These are phyloP conservation scores for Paramuricea clavata DNA, from an alignment of 92 coral and sea anemone species.

Conservation along the genomic window DNA sequence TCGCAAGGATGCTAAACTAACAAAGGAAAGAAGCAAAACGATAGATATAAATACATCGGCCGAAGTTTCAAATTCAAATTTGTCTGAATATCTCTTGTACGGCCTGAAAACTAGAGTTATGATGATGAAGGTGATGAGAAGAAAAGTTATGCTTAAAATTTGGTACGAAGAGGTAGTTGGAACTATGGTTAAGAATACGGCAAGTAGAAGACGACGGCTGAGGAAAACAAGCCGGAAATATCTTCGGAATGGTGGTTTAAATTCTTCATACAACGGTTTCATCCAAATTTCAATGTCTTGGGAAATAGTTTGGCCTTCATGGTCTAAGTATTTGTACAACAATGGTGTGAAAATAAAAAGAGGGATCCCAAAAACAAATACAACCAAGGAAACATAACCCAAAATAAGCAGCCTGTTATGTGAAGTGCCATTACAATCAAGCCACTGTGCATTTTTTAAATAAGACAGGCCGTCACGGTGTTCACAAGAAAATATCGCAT, in stretches of 20 bases:
- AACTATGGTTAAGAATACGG: neutral
- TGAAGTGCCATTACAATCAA: slow-evolving; percentile 50
- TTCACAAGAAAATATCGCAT: slow-evolving; percentile 63
- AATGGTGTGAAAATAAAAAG: slow-evolving; percentile 66
- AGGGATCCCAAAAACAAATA: slow-evolving; percentile 67
- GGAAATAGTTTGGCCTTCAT: neutral
- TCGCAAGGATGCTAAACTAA: neutral
- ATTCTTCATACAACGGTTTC: slow-evolving; percentile 63
- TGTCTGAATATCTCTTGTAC: neutral
- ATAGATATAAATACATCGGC: neutral
- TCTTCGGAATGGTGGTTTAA: slow-evolving; percentile 48
- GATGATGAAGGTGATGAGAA: neutral
- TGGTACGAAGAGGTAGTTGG: neutral
- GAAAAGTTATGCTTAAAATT: neutral
- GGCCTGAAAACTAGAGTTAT: neutral
- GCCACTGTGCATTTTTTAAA: slow-evolving; percentile 69
- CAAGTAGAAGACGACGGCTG: neutral
- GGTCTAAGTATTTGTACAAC: slow-evolving; percentile 33
- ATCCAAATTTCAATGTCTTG: slow-evolving; percentile 61
- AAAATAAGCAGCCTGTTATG: slow-evolving; percentile 38
- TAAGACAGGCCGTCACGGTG: neutral
- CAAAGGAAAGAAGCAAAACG: neutral
- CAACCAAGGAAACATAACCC: slow-evolving; percentile 56
- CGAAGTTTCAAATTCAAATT: neutral
- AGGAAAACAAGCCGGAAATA: neutral